A percentile compares a stretch with the other conserved stretches of the same genome.
Conservation (phyloP, 2,797 vertebrate genomes). For the Eurystomus glaucurus region DNA sequence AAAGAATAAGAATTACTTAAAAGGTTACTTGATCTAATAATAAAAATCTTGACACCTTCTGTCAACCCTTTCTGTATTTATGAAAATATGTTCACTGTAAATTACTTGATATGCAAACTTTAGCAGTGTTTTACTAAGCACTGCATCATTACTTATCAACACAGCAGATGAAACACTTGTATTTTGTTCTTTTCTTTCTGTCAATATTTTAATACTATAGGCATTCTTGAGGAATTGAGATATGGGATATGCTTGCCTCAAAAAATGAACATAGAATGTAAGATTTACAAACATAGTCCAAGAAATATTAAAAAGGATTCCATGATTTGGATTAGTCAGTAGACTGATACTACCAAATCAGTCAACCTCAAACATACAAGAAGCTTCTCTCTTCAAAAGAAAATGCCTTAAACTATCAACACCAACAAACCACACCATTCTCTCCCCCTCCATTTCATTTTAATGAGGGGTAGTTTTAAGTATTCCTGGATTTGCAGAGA, state of each 20-base stretch:
- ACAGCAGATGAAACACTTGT: fast-evolving
- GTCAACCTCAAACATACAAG: neutral
- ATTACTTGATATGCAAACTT: neutral
- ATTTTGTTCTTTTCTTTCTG: neutral
- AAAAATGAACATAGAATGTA: neutral
- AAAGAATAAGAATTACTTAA: constrained; percentile 29
- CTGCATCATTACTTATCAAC: neutral
- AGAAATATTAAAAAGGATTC: neutral
- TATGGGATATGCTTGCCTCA: fast-evolving
- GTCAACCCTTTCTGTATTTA: neutral
- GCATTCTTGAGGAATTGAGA: neutral
- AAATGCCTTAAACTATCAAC: neutral
- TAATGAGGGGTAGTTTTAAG: neutral
- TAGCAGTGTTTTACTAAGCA: neutral
- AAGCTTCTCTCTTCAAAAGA: neutral
- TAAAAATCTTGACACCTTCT: neutral
- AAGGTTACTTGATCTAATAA: neutral
- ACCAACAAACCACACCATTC: fast-evolving
- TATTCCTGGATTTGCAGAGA: neutral
- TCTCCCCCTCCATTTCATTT: neutral
- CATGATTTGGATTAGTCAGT: neutral
- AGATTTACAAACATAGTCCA: neutral
- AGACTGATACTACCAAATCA: neutral
- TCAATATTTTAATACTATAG: neutral
- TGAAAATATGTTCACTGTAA: neutral